phyloP scores from a whole-genome alignment of 2,113 vertebrate genomes.

The Cyanoramphus novaezelandiae region DNA sequence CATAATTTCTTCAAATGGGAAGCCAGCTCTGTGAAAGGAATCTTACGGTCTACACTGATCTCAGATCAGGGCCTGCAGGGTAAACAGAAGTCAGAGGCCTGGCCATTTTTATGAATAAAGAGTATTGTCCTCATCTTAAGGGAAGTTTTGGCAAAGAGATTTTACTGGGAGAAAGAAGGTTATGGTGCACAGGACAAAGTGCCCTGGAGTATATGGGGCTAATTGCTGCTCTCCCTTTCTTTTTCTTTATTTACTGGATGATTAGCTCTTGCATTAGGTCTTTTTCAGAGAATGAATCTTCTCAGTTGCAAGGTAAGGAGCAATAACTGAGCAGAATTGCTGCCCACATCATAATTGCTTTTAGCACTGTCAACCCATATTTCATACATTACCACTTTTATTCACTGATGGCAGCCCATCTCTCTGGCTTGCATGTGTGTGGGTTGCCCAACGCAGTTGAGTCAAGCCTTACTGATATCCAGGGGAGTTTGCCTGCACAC shows the following conservation, averaged over 20 bases:
- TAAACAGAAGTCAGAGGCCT: constrained; percentile 54
- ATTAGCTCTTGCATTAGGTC: not conserved
- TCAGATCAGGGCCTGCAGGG: constrained; percentile 40
- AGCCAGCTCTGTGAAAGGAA: constrained; percentile 71
- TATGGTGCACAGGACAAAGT: not conserved
- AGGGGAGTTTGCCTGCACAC: not conserved
- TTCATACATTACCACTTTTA: not conserved
- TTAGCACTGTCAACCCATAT: not conserved
- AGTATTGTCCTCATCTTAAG: not conserved
- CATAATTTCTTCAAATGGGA: constrained; percentile 72
- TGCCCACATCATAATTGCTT: not conserved
- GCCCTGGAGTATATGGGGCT: not conserved
- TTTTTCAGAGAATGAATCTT: not conserved
- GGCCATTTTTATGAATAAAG: not conserved
- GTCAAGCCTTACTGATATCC: not conserved
- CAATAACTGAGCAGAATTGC: not conserved
- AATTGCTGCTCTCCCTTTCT: not conserved
- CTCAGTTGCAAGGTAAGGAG: not conserved
- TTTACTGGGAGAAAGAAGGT: not conserved
- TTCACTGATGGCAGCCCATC: not conserved
- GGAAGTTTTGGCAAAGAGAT: not conserved
- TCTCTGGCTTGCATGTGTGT: not conserved
- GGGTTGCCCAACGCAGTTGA: not conserved
- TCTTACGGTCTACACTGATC: constrained; percentile 46
- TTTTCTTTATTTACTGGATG: not conserved